Evolutionary conservation across 1,140 invertebrate genomes (phyloP).

Genomic region (Nylanderia fulva): DNA sequence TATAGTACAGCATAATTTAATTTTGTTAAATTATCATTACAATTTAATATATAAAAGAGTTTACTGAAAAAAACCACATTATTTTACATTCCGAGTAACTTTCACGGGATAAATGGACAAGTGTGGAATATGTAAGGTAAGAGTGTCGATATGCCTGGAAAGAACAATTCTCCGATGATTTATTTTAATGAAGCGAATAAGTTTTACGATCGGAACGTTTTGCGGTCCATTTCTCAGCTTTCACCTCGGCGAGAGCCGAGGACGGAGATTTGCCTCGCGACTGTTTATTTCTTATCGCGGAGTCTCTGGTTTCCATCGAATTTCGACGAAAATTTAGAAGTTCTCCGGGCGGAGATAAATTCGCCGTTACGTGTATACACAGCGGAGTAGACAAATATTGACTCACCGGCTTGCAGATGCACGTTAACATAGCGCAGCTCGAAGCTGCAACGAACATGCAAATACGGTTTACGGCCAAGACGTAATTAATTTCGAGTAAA

Average conservation of each 20-base stretch:
- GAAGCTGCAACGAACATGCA: conserved; percentile 1
- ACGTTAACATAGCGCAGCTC: background rate
- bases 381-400: conserved; percentile 29
- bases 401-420: background rate
- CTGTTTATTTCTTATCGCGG: background rate
- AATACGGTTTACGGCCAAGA: background rate
- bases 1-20: background rate
- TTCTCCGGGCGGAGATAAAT: background rate
- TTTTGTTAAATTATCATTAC: background rate
- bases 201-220: conserved; percentile 29
- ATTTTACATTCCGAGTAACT: background rate
- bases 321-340: conserved; percentile 11
- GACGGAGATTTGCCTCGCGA: conserved; percentile 43
- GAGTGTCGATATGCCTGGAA: background rate
- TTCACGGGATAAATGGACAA: background rate
- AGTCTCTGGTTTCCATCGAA: background rate
- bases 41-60: background rate
- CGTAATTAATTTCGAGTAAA: conserved; percentile 29
- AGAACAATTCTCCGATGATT: conserved; percentile 31
- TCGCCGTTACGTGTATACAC: background rate
- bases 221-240: conserved; percentile 60
- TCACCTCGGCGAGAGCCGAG: conserved; percentile 38
- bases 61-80: too few species aligned
- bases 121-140: background rate
- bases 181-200: conserved; percentile 40